phyloP scores from a whole-genome alignment of 2,888 invertebrate genomes.

The Zaprionus lineosus region DNA sequence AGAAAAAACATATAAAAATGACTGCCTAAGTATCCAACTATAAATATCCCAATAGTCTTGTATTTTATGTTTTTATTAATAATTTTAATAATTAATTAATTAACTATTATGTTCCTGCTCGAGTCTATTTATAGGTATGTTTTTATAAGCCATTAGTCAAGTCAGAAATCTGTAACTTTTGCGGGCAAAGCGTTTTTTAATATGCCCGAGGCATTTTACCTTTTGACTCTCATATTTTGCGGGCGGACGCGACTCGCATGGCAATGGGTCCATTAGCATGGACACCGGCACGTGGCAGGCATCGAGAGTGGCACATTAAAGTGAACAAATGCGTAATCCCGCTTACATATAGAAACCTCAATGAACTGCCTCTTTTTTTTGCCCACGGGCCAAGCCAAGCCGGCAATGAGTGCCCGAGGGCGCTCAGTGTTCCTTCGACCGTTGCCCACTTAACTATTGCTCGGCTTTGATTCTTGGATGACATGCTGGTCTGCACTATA shows the following conservation, averaged over 20 bases:
- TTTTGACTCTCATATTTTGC: conserved; percentile 42
- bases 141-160: conserved; percentile 1
- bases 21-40: no score
- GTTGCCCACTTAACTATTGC: conserved; percentile 24
- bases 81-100: no score
- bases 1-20: no score
- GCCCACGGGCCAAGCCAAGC: no score
- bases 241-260: conserved; percentile 44
- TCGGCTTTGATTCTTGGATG: conserved; percentile 20
- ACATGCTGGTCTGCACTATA: conserved; percentile 63
- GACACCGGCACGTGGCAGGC: conserved; percentile 42
- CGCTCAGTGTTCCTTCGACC: conserved; percentile 48
- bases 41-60: no score
- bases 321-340: conserved; percentile 51
- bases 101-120: no score
- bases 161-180: neutral
- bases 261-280: conserved; percentile 42
- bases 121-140: no score
- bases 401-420: neutral
- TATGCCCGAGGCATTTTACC: conserved; percentile 38
- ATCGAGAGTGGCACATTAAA: conserved; percentile 50
- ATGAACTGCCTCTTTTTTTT: no score
- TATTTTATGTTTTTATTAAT: no score
- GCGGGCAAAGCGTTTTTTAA: conserved; percentile 19
- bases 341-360: conserved; percentile 57